Evolutionary conservation across 1,140 invertebrate species (phyloP).

Genomic region (Micrasema longulum): DNA sequence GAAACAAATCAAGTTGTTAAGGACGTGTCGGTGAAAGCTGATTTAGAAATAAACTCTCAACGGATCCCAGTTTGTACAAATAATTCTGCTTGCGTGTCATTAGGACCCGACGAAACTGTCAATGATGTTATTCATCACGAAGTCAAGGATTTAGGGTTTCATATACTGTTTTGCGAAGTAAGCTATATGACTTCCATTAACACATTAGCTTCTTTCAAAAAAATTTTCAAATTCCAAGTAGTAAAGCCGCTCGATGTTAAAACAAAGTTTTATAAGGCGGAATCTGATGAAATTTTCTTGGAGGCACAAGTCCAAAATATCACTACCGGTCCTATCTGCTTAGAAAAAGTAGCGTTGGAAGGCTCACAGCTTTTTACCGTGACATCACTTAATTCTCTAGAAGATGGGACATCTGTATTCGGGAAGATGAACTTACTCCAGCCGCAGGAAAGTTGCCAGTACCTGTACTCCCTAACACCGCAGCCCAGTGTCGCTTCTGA

Average conservation of each 20-base stretch:
- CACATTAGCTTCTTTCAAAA: conserved; percentile 84
- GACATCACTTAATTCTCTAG: conserved; percentile 74
- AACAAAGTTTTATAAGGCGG: conserved; percentile 97
- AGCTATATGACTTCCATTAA: conserved; percentile 83
- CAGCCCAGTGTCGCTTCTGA: conserved; percentile 77
- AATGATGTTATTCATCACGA: conserved; percentile 97
- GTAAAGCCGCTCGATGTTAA: conserved; percentile 98
- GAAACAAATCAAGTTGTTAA: conserved; percentile 89
- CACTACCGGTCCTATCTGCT: conserved; percentile 87
- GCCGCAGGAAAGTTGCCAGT: conserved; percentile 86
- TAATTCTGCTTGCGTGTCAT: conserved; percentile 71
- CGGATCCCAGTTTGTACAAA: conserved; percentile 55
- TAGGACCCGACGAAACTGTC: conserved; percentile 87
- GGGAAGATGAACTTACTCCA: conserved; percentile 86
- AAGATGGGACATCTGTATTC: conserved; percentile 80
- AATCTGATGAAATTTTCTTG: conserved; percentile 96
- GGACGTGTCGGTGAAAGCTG: conserved; percentile 88
- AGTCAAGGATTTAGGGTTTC: conserved; percentile 97
- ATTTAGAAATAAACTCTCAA: conserved; percentile 82
- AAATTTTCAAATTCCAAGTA: conserved; percentile 99
- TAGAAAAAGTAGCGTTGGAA: conserved; percentile 93
- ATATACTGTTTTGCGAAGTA: conserved; percentile 97
- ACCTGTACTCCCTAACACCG: conserved; percentile 92
- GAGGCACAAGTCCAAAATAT: conserved; percentile 98
- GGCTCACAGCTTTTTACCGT: conserved; percentile 89